Percentiles rank a stretch among this genome's conserved stretches.
phyloP scores from a whole-genome alignment of 2,113 vertebrate genomes.

The Peromyscus maniculatus region DNA sequence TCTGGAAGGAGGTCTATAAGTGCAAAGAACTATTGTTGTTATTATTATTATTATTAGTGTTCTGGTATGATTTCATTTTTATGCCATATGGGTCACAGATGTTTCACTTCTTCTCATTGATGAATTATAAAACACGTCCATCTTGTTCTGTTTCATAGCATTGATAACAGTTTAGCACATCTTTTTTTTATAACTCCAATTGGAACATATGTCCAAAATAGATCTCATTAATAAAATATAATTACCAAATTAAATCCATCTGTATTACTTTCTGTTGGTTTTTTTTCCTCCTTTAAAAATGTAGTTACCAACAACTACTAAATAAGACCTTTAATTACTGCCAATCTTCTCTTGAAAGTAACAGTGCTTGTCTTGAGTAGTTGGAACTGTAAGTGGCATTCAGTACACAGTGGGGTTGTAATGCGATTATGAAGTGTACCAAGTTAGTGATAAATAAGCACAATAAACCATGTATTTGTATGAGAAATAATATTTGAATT shows the following conservation, averaged over 20 bases:
- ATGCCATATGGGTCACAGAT: constrained; percentile 66
- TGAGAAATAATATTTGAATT: constrained; percentile 82
- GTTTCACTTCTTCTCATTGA: constrained; percentile 55
- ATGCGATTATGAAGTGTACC: constrained; percentile 68
- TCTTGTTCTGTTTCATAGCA: constrained; percentile 43
- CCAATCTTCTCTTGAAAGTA: constrained; percentile 77
- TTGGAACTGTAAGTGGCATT: constrained; percentile 76
- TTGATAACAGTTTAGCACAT: constrained; percentile 54
- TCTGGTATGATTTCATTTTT: constrained; percentile 72
- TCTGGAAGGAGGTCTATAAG: constrained; percentile 64
- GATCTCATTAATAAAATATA: constrained; percentile 73
- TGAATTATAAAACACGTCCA: constrained; percentile 63
- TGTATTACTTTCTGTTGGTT: constrained; percentile 65
- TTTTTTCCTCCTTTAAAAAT: constrained; percentile 67
- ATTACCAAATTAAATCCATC: constrained; percentile 72
- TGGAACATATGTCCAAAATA: constrained; percentile 70
- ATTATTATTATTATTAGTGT: constrained; percentile 68
- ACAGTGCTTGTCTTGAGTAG: constrained; percentile 78
- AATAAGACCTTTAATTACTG: constrained; percentile 80
- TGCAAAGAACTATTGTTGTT: constrained; percentile 73
- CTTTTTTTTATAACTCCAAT: constrained; percentile 59
- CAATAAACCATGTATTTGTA: constrained; percentile 71
- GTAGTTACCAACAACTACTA: constrained; percentile 77
- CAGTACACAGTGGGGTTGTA: constrained; percentile 76
- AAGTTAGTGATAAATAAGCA: constrained; percentile 73